Percentiles rank a stretch among this genome's conserved stretches.
Evolutionary conservation across 2,888 invertebrate species (phyloP).

Genomic region (Stenoptilia bipunctidactyla): DNA sequence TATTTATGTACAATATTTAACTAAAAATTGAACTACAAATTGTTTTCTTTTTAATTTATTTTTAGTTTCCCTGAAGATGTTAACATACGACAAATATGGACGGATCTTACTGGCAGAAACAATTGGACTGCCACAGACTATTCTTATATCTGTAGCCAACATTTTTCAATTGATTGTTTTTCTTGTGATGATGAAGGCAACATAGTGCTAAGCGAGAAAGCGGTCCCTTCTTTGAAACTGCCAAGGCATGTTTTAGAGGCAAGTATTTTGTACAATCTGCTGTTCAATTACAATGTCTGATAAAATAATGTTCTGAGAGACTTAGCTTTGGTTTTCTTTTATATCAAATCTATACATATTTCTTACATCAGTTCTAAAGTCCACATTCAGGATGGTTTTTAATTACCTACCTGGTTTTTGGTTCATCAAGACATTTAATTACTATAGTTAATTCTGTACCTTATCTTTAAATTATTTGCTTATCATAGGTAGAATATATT

Average conservation of each 20-base stretch:
- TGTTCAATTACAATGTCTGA: not conserved
- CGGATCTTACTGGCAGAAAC: constrained; percentile 54
- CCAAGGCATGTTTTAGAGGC: constrained; percentile 61
- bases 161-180: constrained; percentile 59
- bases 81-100: constrained; percentile 50
- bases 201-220: constrained; percentile 46
- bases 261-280: constrained; percentile 5
- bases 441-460: too few species aligned
- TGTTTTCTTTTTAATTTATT: too few species aligned
- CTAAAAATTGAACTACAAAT: too few species aligned
- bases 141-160: constrained; percentile 59
- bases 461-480: too few species aligned
- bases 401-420: too few species aligned
- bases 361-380: too few species aligned
- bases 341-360: too few species aligned
- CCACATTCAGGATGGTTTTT: too few species aligned
- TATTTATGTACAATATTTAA: too few species aligned
- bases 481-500: constrained; percentile 60
- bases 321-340: constrained; percentile 3
- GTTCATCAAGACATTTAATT: too few species aligned
- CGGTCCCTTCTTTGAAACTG: constrained; percentile 53
- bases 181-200: constrained; percentile 38
- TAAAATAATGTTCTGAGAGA: not conserved
- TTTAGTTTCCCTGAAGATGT: constrained; percentile 56
- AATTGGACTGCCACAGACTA: constrained; percentile 62